phyloP scores from a whole-genome alignment of 2,888 invertebrate genomes.

The Pyralis farinalis region DNA sequence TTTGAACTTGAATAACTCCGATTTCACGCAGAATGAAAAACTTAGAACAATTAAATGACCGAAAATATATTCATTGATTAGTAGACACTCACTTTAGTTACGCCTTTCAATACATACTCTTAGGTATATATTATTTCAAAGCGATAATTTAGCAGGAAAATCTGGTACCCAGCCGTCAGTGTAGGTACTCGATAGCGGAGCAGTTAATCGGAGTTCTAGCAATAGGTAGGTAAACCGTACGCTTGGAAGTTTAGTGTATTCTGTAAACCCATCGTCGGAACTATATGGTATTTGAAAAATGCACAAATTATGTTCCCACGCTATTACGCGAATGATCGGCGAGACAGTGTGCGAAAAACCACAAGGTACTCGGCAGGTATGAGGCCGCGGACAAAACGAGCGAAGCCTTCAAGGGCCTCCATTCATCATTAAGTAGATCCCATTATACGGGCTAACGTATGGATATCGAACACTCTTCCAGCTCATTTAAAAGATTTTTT shows the following conservation, averaged over 20 bases:
- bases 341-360: constrained; percentile 34
- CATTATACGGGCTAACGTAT: constrained; percentile 59
- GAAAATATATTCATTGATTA: not conserved
- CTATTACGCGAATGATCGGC: constrained; percentile 32
- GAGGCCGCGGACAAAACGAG: constrained; percentile 50
- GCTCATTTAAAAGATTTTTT: constrained; percentile 69
- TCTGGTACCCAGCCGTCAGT: constrained; percentile 31
- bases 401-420: constrained; percentile 51
- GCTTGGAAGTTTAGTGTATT: too few species aligned
- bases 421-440: constrained; percentile 68
- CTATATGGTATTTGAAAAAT: constrained; percentile 1
- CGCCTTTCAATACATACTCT: not conserved
- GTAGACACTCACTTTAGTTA: not conserved
- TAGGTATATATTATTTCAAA: constrained; percentile 6
- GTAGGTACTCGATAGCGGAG: not conserved
- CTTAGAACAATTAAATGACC: not conserved
- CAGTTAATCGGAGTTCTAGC: not conserved
- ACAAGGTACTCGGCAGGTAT: constrained; percentile 36
- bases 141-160: constrained; percentile 39
- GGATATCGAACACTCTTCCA: constrained; percentile 72
- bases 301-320: constrained; percentile 44
- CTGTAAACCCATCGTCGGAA: too few species aligned
- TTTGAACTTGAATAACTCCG: constrained; percentile 24
- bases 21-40: constrained; percentile 14
- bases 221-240: too few species aligned